Base-by-base conservation (phyloP, 2,797 vertebrate species). In the Danio aesculapii region DNA sequence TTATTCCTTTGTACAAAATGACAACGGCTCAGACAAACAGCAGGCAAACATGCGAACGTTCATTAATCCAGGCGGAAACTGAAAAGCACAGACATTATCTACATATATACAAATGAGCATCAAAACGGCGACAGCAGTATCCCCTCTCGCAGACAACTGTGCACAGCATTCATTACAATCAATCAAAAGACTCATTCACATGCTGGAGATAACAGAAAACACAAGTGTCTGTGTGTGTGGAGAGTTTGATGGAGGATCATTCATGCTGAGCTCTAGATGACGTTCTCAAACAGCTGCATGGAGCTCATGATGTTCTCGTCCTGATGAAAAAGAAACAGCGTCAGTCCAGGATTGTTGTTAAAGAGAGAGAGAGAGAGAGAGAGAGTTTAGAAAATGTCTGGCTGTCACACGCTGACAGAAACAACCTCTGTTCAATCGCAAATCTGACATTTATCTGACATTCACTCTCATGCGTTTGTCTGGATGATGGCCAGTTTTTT, bases 281-380 rank as follows among this genome's bases (percentile, higher is more conserved):
- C 94, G 0, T 97, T 97, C 88, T 99, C 96, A 76, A 99, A 99
- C 79, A 99, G 95, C 90, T 96, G 96, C 97, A 99, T 98, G 88
- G 98, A 99, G 76, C 89, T 95, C 97, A 99, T 97, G 85, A 99
- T 98, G 83, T 94, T 96, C 89, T 97, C 91, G 57, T 99, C 98
- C 98, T 99, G 89, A 55, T 74, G 77, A 84, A 75, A 52, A 84
- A 75, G 77, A 78, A 11, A 81, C 57, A 75, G 61, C 52, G 5
- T 58, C 43, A 77, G 39, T 41, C 4, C 50, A 8, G 58, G 64
- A 58, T 49, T 14, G 49, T 41, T 68, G 19, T 52, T 52, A 1
- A 8, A 69, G 39, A 21, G 12, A 69, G 39, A 21, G 55, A 6
- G 11, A 44, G 57, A 63, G 4, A 6, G 16, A 44, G 57, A 63